Evolutionary conservation across 1,140 invertebrate species (phyloP).

Genomic region (Temnothorax curvispinosus): DNA sequence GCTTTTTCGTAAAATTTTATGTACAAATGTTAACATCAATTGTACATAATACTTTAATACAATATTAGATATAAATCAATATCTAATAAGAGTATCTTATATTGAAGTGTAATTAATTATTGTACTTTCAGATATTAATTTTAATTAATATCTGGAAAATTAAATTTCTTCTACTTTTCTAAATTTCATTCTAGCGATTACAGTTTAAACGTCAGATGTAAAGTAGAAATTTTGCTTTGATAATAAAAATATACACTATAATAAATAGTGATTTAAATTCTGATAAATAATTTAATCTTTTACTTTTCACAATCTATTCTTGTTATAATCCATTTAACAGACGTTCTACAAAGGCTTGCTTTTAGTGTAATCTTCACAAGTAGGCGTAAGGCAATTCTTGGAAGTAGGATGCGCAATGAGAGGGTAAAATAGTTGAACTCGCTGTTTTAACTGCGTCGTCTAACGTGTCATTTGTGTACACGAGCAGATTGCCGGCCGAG

Average conservation of each 20-base stretch:
- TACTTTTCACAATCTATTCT: neutral
- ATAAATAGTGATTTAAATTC: neutral
- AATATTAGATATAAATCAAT: neutral
- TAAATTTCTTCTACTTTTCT: neutral
- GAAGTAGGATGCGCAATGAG: constrained; percentile 31
- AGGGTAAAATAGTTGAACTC: constrained; percentile 56
- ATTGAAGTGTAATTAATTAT: neutral
- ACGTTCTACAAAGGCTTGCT: neutral
- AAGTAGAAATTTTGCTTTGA: neutral
- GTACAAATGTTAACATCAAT: neutral
- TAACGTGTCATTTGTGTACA: constrained; percentile 53
- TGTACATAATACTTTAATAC: neutral
- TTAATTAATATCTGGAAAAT: neutral
- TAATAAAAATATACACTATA: neutral
- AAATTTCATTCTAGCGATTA: neutral
- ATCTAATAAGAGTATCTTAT: neutral
- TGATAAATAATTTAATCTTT: neutral
- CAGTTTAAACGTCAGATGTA: neutral
- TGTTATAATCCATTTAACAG: neutral
- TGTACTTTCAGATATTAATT: neutral
- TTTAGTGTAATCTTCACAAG: neutral
- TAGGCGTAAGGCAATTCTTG: constrained; percentile 25
- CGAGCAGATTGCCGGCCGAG: constrained; percentile 50
- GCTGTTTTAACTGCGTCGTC: constrained; percentile 36
- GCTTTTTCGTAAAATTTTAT: neutral